Percentiles rank a stretch among this genome's conserved stretches.
Evolutionary conservation across 2,888 invertebrate genomes (phyloP).

Genomic region (Coelogynopora nodosa): DNA sequence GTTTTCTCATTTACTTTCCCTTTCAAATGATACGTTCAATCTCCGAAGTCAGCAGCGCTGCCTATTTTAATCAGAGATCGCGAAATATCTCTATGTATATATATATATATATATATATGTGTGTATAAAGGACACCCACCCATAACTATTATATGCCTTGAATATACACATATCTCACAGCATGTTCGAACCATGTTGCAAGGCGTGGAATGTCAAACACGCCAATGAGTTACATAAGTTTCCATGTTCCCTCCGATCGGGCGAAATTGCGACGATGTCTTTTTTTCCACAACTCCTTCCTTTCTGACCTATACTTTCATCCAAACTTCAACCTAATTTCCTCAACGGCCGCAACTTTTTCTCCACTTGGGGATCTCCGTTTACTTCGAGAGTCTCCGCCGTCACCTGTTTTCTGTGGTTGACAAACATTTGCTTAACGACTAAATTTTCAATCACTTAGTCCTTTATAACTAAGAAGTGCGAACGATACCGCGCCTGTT

Average conservation of each 20-base stretch:
- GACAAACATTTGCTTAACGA: conserved; percentile 28
- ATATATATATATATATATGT: not conserved
- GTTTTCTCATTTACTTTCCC: not conserved
- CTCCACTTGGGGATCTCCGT: too few species aligned
- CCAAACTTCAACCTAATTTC: too few species aligned
- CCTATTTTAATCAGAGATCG: not conserved
- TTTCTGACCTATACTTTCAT: not conserved
- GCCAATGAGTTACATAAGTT: not conserved
- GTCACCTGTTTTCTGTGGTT: conserved; percentile 18
- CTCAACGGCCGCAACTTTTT: too few species aligned
- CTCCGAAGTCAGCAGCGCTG: too few species aligned
- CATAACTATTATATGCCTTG: not conserved
- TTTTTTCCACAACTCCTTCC: not conserved
- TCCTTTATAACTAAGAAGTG: not conserved
- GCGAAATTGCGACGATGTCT: conserved; percentile 27
- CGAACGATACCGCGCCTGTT: not conserved
- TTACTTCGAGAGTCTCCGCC: too few species aligned
- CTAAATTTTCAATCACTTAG: conserved; percentile 27
- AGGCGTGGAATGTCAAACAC: conserved; percentile 28
- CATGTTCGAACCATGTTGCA: not conserved
- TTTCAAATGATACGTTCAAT: too few species aligned
- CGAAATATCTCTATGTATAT: not conserved
- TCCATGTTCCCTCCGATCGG: not conserved
- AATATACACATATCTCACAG: not conserved
- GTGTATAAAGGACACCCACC: not conserved